A percentile compares a stretch with the other conserved stretches of the same genome.
Evolutionary conservation across 2,888 invertebrate genomes (phyloP).

Genomic region (Tortrix viridana): DNA sequence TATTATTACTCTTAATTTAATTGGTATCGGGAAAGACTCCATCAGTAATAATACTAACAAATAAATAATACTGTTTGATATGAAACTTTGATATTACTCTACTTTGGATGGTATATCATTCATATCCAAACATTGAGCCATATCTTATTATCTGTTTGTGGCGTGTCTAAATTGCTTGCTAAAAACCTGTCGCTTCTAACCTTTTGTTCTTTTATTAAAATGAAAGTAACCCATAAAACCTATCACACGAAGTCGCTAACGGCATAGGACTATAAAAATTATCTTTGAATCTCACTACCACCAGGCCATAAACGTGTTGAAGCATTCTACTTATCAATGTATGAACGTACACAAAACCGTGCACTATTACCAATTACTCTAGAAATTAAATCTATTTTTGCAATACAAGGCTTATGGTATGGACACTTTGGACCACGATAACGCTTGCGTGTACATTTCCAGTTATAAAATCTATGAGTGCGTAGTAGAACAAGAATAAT

Average conservation of each 20-base stretch:
- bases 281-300: conserved; percentile 28
- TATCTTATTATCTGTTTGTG: too few species aligned
- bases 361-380: conserved; percentile 9
- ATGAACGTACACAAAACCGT: conserved; percentile 21
- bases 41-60: too few species aligned
- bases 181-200: not conserved
- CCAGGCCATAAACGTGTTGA: conserved; percentile 26
- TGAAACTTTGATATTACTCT: too few species aligned
- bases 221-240: conserved; percentile 24
- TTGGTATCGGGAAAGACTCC: not conserved
- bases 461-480: not conserved
- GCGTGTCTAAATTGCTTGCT: too few species aligned
- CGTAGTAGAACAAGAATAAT: too few species aligned
- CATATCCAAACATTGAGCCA: too few species aligned
- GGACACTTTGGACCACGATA: too few species aligned
- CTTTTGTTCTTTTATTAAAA: conserved; percentile 6
- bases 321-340: conserved; percentile 40
- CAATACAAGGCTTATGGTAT: too few species aligned
- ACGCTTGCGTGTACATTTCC: not conserved
- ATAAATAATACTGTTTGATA: too few species aligned
- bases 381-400: not conserved
- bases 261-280: conserved; percentile 34
- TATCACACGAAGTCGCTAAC: conserved; percentile 22
- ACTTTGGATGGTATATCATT: too few species aligned
- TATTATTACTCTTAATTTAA: not conserved